These are phyloP conservation scores for Torymus aiolomorphi DNA, from an alignment of 2,888 invertebrate genomes.

Conservation along the genomic window DNA sequence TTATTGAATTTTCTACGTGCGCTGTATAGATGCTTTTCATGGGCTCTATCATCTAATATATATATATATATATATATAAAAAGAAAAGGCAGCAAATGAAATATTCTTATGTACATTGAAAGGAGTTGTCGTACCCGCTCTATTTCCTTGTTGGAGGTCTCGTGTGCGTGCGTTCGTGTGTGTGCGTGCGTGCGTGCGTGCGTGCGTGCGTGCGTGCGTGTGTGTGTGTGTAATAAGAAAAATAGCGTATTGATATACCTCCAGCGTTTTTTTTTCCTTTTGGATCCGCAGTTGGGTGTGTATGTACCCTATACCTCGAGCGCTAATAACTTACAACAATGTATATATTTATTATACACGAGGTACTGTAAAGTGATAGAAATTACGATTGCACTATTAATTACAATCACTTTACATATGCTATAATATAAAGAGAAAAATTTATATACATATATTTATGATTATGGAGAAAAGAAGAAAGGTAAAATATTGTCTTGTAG, in stretches of 20 bases:
- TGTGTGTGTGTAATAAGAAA: too few relatives aligned
- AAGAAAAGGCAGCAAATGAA: background rate
- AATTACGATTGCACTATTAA: constrained; percentile 29
- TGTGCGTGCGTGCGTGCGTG: too few relatives aligned
- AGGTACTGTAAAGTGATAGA: constrained; percentile 21
- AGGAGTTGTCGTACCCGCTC: background rate
- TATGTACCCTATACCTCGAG: constrained; percentile 21
- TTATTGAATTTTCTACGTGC: background rate
- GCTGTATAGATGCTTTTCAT: constrained; percentile 21
- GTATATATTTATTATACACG: constrained; percentile 22
- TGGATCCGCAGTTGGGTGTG: too few relatives aligned
- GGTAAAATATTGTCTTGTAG: background rate
- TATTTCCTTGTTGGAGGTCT: constrained; percentile 14
- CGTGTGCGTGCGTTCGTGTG: background rate
- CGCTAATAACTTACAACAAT: constrained; percentile 24
- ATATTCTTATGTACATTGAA: constrained; percentile 8
- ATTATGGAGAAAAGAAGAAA: constrained; percentile 13
- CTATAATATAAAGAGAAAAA: constrained; percentile 48
- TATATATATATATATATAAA: too few relatives aligned
- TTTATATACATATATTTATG: constrained; percentile 45
- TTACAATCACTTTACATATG: constrained; percentile 28
- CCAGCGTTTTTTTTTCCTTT: too few relatives aligned
- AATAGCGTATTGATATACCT: constrained; percentile 1
- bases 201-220: too few relatives aligned
- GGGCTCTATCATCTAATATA: constrained; percentile 3